Conservation (phyloP, 1,140 invertebrate species). For the Bombus impatiens region DNA sequence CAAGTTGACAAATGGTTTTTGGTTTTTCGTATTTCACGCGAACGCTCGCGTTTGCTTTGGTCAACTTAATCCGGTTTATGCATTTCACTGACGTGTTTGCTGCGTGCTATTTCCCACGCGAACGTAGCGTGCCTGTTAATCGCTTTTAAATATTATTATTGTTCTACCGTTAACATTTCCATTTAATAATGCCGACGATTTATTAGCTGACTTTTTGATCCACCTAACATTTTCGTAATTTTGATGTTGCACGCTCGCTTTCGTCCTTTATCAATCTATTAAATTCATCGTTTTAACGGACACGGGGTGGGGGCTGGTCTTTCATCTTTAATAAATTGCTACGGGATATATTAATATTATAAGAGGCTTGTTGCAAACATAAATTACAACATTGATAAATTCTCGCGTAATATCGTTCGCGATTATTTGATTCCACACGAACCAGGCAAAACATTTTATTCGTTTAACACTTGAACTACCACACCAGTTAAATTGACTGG, state of each 20-base stretch:
- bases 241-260: too few species aligned
- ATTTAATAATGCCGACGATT: not conserved
- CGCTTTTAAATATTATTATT: conserved; percentile 1
- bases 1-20: not conserved
- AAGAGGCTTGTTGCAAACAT: not conserved
- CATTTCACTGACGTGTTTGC: not conserved
- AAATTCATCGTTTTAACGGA: not conserved
- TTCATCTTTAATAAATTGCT: not conserved
- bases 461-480: too few species aligned
- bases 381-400: not conserved
- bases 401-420: too few species aligned
- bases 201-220: not conserved
- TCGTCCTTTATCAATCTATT: not conserved
- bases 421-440: too few species aligned
- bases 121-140: not conserved
- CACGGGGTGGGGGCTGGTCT: not conserved
- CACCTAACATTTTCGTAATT: not conserved
- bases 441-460: too few species aligned
- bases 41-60: not conserved
- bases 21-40: not conserved
- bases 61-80: not conserved
- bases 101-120: not conserved
- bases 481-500: too few species aligned
- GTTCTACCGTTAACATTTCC: not conserved
- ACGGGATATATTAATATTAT: not conserved